Base-by-base conservation (phyloP, 2,113 vertebrate species). In the Phylloscopus trochilus region DNA sequence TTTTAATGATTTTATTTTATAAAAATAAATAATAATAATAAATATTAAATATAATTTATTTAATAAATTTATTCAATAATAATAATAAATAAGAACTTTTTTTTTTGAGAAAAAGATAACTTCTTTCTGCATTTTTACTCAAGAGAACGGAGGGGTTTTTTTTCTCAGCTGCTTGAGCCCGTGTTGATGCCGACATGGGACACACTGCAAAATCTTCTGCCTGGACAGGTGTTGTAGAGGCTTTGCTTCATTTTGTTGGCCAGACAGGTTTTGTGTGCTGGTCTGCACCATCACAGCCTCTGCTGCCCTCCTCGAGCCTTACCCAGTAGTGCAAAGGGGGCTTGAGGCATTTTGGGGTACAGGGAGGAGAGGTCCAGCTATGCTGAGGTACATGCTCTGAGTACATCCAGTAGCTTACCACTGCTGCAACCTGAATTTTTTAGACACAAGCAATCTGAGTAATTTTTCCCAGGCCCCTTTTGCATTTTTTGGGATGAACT, bases 321-420 rank as follows among this genome's bases (percentile, higher is more conserved):
- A 26, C 37, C 41, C n/a, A 3, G 30, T 14, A 15, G 27, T 15
- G 53, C 13, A 16, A 47, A 49, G 37, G 47, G 46, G 23, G 24
- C 13, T 84, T 19, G 11, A 12, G 17, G 16, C 28, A 10, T 27
- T 75, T 47, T 46, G 47, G n/a, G 30, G 39, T 11, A 3, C 12
- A 33, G 62, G 0, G 27, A 35, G 9, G 37, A 64, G 41, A 92
- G 83, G 41, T 52, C 46, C 53, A 33, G 46, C 39, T 52, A 39
- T 73, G 55, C 49, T 87, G 47, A 44, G 0, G 17, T 44, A 44
- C 13, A 7, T 6, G 31, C 17, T 15, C 7, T 41, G n/a, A 63
- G 18, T 14, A 17, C 0, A 0, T 7, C 21, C 13, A 19, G 15
- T 21, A 17, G 7, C 37, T 78, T 28, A 28, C 20, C 3, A 2